These are phyloP conservation scores for Trichomycterus rosablanca DNA, from an alignment of 2,113 vertebrate genomes.

Conservation along the genomic window DNA sequence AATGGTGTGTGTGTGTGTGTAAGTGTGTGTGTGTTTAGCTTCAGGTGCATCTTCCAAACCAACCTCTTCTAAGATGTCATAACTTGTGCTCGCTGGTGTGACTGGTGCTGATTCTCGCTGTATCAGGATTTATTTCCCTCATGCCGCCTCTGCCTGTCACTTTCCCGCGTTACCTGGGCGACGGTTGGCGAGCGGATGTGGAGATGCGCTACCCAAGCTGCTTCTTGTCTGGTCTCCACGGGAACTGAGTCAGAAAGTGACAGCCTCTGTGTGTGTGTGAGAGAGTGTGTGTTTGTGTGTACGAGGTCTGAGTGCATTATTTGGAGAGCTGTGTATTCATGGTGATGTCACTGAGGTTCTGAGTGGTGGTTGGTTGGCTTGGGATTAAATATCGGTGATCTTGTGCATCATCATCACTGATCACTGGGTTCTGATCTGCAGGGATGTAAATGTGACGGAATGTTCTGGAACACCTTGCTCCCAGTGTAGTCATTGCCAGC, in stretches of 20 bases:
- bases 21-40: background rate
- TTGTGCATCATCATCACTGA: too few species aligned
- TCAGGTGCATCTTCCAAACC: background rate
- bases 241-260: conserved; percentile 29
- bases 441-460: too few species aligned
- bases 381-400: too few species aligned
- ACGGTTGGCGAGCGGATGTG: conserved; percentile 29
- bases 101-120: background rate
- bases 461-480: too few species aligned
- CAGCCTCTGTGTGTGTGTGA: conserved; percentile 2
- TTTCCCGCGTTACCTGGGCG: conserved; percentile 39
- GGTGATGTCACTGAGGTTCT: too few species aligned
- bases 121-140: conserved; percentile 22
- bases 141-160: conserved; percentile 31
- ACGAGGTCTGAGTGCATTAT: background rate
- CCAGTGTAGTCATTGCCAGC: too few species aligned
- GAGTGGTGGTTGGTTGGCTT: too few species aligned
- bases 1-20: background rate
- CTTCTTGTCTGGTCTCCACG: conserved; percentile 19
- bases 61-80: background rate
- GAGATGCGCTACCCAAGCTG: conserved; percentile 22
- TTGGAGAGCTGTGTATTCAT: too few species aligned
- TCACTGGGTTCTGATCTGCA: too few species aligned
- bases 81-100: background rate
- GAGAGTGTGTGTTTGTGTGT: conserved; percentile 10